A percentile compares a stretch with the other conserved stretches of the same genome.
phyloP scores from a whole-genome alignment of 2,113 vertebrate species.

The Callithrix jacchus region DNA sequence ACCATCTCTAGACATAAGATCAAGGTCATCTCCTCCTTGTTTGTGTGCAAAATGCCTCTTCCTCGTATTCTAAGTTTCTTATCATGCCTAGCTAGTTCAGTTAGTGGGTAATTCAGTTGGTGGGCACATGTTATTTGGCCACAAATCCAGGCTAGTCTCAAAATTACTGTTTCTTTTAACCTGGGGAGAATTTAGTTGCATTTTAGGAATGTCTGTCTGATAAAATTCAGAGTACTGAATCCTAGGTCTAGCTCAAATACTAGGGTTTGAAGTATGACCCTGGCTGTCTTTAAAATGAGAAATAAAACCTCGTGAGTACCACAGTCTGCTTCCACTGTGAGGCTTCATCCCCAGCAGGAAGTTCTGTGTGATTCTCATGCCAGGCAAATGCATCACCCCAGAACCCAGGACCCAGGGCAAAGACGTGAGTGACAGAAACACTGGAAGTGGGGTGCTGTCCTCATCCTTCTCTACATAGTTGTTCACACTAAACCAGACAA shows the following conservation, averaged over 20 bases:
- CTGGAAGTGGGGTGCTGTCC: background rate
- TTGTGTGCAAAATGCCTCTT: background rate
- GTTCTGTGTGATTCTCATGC: background rate
- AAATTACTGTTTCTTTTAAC: conserved; percentile 13
- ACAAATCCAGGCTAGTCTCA: background rate
- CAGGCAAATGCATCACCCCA: background rate
- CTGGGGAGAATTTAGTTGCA: background rate
- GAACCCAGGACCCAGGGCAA: background rate
- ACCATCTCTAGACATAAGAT: background rate
- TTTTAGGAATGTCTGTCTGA: background rate
- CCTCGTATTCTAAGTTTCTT: background rate
- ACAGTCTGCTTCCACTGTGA: background rate
- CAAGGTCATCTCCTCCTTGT: background rate
- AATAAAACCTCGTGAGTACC: background rate
- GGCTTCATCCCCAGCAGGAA: too few species aligned
- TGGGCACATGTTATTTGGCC: background rate
- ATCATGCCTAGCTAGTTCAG: background rate
- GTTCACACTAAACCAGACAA: background rate
- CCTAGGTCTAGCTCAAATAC: background rate
- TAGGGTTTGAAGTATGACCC: background rate
- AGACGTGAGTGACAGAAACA: background rate
- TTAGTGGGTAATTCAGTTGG: background rate
- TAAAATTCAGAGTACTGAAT: background rate
- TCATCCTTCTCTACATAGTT: background rate
- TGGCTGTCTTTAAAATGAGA: background rate